Percentiles rank a stretch among this genome's conserved stretches.
Conservation (phyloP, 2,113 vertebrate genomes). For the Nothocercus julius region DNA sequence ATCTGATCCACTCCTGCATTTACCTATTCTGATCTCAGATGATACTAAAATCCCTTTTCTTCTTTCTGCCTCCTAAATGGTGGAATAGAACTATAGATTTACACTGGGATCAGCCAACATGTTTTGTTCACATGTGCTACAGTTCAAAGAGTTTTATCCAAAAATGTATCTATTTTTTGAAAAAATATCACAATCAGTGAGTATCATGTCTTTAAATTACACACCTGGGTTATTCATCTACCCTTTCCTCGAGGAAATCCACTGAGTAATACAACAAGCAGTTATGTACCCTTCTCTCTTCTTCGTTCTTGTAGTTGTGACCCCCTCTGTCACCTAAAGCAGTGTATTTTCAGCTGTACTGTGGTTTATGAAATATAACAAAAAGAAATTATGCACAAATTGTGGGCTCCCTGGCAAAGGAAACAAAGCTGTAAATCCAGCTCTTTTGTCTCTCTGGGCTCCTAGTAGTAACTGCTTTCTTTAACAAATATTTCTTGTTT, state of each 20-base stretch:
- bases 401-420: background rate
- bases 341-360: background rate
- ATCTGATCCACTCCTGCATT: background rate
- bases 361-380: background rate
- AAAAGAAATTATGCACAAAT: background rate
- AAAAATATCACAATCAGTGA: background rate
- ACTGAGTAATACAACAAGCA: background rate
- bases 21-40: background rate
- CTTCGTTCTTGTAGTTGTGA: background rate
- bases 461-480: background rate
- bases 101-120: background rate
- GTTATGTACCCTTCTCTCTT: background rate
- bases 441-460: background rate
- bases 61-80: background rate
- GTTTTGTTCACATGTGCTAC: background rate
- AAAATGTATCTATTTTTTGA: background rate
- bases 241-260: background rate
- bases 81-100: background rate
- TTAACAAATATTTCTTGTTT: background rate
- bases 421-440: background rate
- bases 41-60: background rate
- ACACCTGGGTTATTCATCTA: background rate
- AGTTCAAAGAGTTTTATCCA: background rate
- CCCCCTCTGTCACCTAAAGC: background rate
- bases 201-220: too few species aligned